A percentile compares a stretch with the other conserved stretches of the same genome.
Conservation (phyloP, 2,888 invertebrate species). For the Craniophora ligustri region DNA sequence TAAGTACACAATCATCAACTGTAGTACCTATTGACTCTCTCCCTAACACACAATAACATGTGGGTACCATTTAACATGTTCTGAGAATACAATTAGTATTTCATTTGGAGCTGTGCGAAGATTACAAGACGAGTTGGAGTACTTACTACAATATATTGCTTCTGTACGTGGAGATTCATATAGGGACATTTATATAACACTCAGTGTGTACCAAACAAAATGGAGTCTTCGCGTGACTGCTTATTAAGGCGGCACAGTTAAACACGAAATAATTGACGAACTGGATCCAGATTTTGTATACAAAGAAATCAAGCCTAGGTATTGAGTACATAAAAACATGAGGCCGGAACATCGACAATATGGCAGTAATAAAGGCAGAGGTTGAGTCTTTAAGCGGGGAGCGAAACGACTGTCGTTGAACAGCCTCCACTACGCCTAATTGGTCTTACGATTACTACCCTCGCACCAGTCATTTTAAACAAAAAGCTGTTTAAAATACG, state of each 20-base stretch:
- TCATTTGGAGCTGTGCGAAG: constrained; percentile 64
- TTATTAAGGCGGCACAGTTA: constrained; percentile 20
- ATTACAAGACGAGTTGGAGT: constrained; percentile 64
- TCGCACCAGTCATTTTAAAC: constrained; percentile 47
- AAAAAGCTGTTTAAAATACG: constrained; percentile 62
- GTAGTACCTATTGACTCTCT: constrained; percentile 59
- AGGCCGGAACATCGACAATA: constrained; percentile 58
- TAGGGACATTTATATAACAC: constrained; percentile 45
- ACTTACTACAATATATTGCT: constrained; percentile 62
- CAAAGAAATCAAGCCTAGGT: constrained; percentile 39
- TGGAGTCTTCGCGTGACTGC: constrained; percentile 56
- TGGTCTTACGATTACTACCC: constrained; percentile 69
- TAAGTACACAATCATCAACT: constrained; percentile 54
- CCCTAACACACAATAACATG: constrained; percentile 45
- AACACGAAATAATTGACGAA: constrained; percentile 37
- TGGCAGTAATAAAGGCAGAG: constrained; percentile 64
- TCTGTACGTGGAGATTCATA: constrained; percentile 59
- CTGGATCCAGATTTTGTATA: constrained; percentile 23
- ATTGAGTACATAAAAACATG: constrained; percentile 46
- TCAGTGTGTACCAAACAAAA: constrained; percentile 50
- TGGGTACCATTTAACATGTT: constrained; percentile 57
- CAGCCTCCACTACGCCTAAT: constrained; percentile 68
- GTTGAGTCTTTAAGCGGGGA: constrained; percentile 66
- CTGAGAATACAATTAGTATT: constrained; percentile 70
- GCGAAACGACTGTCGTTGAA: constrained; percentile 63